Evolutionary conservation across 2,113 vertebrate species (phyloP), one percentile per base, ranked within the genome.

Genomic region (Oncorhynchus mykiss): DNA sequence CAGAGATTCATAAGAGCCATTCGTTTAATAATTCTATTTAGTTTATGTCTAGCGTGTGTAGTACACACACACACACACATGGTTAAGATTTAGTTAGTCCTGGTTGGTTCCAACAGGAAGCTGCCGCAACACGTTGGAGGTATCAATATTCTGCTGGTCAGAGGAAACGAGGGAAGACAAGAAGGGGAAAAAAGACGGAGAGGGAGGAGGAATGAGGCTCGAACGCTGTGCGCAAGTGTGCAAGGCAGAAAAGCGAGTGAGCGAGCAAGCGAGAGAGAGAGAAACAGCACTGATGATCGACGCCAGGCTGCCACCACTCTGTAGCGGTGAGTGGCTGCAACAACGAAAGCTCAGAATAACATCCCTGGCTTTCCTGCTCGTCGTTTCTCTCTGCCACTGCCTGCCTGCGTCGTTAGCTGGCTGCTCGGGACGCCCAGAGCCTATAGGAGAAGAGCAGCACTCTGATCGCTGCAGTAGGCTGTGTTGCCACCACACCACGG

Each of bases 281-380:
- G 92, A 91, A 92, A 91, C 88, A 91, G 96, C 95, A 94, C 96
- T 95, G 95, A 94, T 93, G 78, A 93, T 94, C 97, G 95, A 98
- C 96, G 96, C 97, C 96, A 99, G 97, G 94, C 96, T 97, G 96
- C 94, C 94, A 94, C 94, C 94, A 94, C 92, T 96, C 96, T 97
- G 97, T 95, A 96, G 96, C 95, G 94, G 95, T 94, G 96, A 96
- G 96, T 96, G 96, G 95, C 95, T 94, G 93, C 97, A 95, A 96
- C 94, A 95, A 96, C 94, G 95, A 96, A 96, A 97, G 95, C 96
- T 94, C 94, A 95, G 92, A 91, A 93, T 89, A 92, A 92, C 93
- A 92, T 92, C 91, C 76, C 87, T 14, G 86, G 84, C 89, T 91
- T 90, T 80, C 84, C 75, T 27, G 85, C 89, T 92, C 88, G 84